A percentile compares a stretch with the other conserved stretches of the same genome.
These are phyloP conservation scores for Trogon surrucura DNA, from an alignment of 2,113 vertebrate genomes.

Conservation along the genomic window DNA sequence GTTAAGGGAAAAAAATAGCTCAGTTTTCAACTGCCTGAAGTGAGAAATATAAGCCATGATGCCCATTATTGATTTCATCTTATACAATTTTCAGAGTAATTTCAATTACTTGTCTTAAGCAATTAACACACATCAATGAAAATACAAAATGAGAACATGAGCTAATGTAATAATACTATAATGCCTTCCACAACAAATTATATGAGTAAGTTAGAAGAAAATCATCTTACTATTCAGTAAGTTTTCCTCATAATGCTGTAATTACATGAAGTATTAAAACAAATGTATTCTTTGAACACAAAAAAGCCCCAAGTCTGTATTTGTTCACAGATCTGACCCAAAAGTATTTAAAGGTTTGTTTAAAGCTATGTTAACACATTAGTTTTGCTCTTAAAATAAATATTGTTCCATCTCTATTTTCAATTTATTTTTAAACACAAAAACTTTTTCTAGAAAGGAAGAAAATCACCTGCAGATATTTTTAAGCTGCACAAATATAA, in stretches of 20 bases:
- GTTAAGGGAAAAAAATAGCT: not conserved
- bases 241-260: not conserved
- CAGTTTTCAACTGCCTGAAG: slow-evolving; percentile 12
- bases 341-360: not conserved
- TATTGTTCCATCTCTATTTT: not conserved
- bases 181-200: not conserved
- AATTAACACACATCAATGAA: not conserved
- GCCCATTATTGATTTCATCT: not conserved
- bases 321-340: not conserved
- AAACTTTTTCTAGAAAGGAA: not conserved
- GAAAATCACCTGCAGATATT: not conserved
- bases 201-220: not conserved
- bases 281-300: not conserved
- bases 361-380: not conserved
- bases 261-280: not conserved
- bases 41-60: not conserved
- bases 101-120: not conserved
- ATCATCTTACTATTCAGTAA: not conserved
- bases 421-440: not conserved
- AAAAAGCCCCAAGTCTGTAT: not conserved
- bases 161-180: not conserved
- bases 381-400: not conserved
- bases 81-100: not conserved
- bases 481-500: not conserved
- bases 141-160: not conserved